Evolutionary conservation across 2,888 invertebrate species (phyloP).

Genomic region (Anthrax anthrax): DNA sequence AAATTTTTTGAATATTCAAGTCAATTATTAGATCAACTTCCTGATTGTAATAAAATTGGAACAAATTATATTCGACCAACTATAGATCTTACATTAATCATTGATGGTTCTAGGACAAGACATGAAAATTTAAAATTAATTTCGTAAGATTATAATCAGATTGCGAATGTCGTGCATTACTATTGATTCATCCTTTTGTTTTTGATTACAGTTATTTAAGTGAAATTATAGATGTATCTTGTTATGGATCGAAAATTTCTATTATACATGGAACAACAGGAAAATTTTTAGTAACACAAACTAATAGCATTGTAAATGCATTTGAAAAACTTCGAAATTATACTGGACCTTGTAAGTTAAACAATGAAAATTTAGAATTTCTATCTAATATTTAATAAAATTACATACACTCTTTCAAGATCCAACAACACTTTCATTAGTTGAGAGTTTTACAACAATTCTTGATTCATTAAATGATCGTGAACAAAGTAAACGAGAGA

Average conservation of each 20-base stretch:
- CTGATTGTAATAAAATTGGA: constrained; percentile 9
- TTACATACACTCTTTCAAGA: constrained; percentile 7
- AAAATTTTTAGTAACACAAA: constrained; percentile 43
- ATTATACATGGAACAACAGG: constrained; percentile 49
- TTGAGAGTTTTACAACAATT: constrained; percentile 36
- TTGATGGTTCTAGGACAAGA: constrained; percentile 43
- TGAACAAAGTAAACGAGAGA: neutral
- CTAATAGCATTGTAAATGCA: constrained; percentile 39
- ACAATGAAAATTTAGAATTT: neutral
- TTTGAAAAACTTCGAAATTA: constrained; percentile 32
- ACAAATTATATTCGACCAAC: constrained; percentile 25
- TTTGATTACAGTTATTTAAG: constrained; percentile 41
- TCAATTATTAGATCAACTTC: constrained; percentile 24
- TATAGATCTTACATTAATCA: constrained; percentile 42
- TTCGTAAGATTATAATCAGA: constrained; percentile 28
- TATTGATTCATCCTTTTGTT: neutral
- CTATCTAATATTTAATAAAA: neutral
- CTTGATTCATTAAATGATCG: constrained; percentile 32
- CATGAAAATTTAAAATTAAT: constrained; percentile 42
- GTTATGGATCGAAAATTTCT: constrained; percentile 44
- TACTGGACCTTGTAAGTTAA: constrained; percentile 35
- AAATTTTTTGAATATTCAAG: constrained; percentile 40
- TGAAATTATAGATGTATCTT: constrained; percentile 42
- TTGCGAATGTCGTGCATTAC: too few relatives aligned
- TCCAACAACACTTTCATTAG: constrained; percentile 13